Conservation (phyloP, 64 coral and sea anemone species). For the Pocillopora verrucosa region DNA sequence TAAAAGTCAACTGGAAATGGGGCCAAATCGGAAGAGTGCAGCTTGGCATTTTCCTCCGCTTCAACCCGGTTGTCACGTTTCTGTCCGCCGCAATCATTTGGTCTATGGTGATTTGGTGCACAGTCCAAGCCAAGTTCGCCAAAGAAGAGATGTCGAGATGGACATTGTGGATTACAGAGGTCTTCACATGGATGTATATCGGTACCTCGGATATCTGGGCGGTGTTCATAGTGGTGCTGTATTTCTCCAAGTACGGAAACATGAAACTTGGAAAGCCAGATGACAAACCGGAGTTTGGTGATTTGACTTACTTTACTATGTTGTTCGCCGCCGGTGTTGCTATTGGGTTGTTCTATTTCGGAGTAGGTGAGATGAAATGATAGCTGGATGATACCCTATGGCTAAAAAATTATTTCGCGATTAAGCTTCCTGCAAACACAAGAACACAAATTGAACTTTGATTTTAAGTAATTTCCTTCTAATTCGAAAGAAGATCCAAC, state of each 20-base stretch:
- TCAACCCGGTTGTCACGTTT: constrained; percentile 82
- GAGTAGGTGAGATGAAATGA: constrained; percentile 29
- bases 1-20: constrained; percentile 36
- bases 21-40: neutral
- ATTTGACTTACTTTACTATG: constrained; percentile 51
- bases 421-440: neutral
- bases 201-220: constrained; percentile 64
- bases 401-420: too few species aligned
- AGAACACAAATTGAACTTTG: too few species aligned
- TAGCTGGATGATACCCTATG: too few species aligned
- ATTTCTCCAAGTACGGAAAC: constrained; percentile 74
- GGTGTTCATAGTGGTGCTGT: constrained; percentile 47
- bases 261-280: constrained; percentile 58
- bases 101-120: constrained; percentile 60
- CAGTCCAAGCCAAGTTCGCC: constrained; percentile 27
- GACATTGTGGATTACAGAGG: constrained; percentile 64
- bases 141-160: constrained; percentile 37
- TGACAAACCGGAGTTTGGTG: constrained; percentile 47
- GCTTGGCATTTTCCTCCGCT: constrained; percentile 22
- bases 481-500: too few species aligned
- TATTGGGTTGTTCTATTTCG: constrained; percentile 59
- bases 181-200: constrained; percentile 67
- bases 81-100: constrained; percentile 73
- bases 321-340: constrained; percentile 47
- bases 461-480: too few species aligned